A percentile compares a stretch with the other conserved stretches of the same genome.
Evolutionary conservation across 1,140 invertebrate species (phyloP).

Genomic region (Drosophila lacteicornis): DNA sequence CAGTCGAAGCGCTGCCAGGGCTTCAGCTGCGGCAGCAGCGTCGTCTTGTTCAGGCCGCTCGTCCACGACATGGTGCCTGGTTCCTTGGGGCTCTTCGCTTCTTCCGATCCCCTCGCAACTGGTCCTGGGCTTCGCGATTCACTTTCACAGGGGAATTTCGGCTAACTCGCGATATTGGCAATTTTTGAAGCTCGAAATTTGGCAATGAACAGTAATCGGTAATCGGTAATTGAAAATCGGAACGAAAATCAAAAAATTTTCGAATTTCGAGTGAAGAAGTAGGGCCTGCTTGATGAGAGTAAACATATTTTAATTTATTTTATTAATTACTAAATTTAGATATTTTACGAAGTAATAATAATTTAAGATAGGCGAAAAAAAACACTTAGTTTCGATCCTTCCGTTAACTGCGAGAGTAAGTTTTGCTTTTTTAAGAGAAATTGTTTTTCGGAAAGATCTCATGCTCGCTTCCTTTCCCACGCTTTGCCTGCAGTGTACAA

Average conservation of each 20-base stretch:
- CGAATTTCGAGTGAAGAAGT: neutral
- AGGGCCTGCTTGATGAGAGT: too few relatives aligned
- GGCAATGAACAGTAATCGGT: neutral
- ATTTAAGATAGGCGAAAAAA: too few relatives aligned
- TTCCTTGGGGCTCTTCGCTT: neutral
- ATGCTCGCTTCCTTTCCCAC: too few relatives aligned
- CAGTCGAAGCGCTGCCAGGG: conserved; percentile 65
- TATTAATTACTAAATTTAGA: too few relatives aligned
- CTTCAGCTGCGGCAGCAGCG: conserved; percentile 23
- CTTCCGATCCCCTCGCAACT: neutral
- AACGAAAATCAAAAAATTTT: neutral
- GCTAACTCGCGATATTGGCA: neutral
- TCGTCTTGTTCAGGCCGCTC: neutral
- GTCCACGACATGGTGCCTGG: conserved; percentile 14
- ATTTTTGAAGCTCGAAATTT: neutral
- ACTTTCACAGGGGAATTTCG: conserved; percentile 1
- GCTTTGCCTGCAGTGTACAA: too few relatives aligned
- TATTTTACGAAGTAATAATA: too few relatives aligned
- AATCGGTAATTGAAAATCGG: too few relatives aligned
- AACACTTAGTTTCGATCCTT: too few relatives aligned
- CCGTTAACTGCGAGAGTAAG: too few relatives aligned
- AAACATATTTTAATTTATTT: too few relatives aligned
- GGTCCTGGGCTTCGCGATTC: neutral
- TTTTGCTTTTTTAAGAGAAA: too few relatives aligned
- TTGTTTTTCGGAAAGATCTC: too few relatives aligned